Base-by-base conservation (phyloP, 2,888 invertebrate genomes). In the Eilema caniola region DNA sequence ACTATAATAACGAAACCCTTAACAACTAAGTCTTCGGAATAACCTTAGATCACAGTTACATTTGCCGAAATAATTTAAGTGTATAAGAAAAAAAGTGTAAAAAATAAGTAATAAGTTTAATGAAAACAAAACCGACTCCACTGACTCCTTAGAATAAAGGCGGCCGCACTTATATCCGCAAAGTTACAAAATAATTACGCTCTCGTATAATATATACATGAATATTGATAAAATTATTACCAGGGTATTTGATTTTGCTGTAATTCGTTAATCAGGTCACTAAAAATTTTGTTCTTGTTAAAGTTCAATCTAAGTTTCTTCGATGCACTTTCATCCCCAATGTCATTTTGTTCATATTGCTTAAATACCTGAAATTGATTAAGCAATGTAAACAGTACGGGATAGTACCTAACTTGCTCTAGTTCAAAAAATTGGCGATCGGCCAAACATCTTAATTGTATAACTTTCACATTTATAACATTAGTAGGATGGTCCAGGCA, bases 181-280 rank as follows among this genome's bases (percentile, higher is more conserved):
- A 47, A 47, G 16, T 16, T 33, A 10, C 33, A 33, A 33, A 7
- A 33, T 3, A 7, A 12, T 37, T 37, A 11, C 37, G 12, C 14
- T 37, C 12, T 37, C 37, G 37, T 41, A 41, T 41, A 41, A 41
- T 16, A 41, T 7, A 8, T 5, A 53, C 2, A 2, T 53, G 2
- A 53, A 53, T 53, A 8, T 37, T 1, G 33, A 62, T 25, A n/a
- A 14, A 14, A 63, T n/a, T 61, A 68, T 80, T 86, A 95, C 95
- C 95, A 95, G 59, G 94, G 93, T 37, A 90, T 72, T 76, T 83
- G 86, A 84, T 92, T 91, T 41, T 86, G 85, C 28, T 88, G 86
- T 24, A 95, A 78, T 76, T 94, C 92, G 33, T 89, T 86, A 62
- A 94, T 79, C 33, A 95, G 76, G 75, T 95, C 93, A 41, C 76